Percentiles rank a stretch among this genome's conserved stretches.
Evolutionary conservation across 2,113 vertebrate species (phyloP).

Genomic region (Danio rerio): GRCz12tu NC_133185.1:34447001-34447500

Average conservation of each 20-base stretch:
- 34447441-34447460: neutral
- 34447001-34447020: too few species aligned
- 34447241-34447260: neutral
- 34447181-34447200: neutral
- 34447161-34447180: neutral
- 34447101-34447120: too few species aligned
- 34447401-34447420: slow-evolving; percentile 22
- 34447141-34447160: neutral
- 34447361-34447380: neutral
- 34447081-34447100: too few species aligned
- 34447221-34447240: neutral
- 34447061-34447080: too few species aligned
- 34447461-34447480: neutral
- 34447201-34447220: neutral
- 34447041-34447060: too few species aligned
- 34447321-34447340: neutral
- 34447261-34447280: neutral
- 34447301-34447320: slow-evolving; percentile 9
- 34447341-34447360: neutral
- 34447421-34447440: neutral
- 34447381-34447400: neutral
- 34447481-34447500: neutral
- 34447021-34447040: too few species aligned
- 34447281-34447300: neutral
- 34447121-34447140: neutral